A percentile compares a stretch with the other conserved stretches of the same genome.
phyloP scores from a whole-genome alignment of 2,113 vertebrate genomes.

The Eretmochelys imbricata region DNA sequence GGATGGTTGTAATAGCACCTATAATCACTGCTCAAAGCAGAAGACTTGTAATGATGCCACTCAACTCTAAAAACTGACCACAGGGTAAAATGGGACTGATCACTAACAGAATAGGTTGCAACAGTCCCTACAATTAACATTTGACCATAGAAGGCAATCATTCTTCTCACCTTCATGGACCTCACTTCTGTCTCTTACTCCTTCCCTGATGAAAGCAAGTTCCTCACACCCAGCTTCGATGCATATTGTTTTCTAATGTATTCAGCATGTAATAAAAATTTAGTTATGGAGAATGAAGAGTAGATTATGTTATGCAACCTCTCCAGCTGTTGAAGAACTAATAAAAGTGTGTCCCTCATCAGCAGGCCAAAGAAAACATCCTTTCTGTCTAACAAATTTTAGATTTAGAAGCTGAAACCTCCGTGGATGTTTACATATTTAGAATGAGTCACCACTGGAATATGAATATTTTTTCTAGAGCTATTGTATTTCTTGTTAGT shows the following conservation, averaged over 20 bases:
- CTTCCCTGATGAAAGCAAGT: neutral
- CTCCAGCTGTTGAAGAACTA: neutral
- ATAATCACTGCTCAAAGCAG: neutral
- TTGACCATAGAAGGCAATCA: neutral
- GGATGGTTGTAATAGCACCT: conserved; percentile 17
- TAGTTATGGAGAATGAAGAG: neutral
- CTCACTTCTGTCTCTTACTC: neutral
- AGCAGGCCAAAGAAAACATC: neutral
- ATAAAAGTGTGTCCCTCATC: neutral
- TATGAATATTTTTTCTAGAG: neutral
- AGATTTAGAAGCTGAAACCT: neutral
- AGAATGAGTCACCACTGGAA: neutral
- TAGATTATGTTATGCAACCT: neutral
- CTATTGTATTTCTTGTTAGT: neutral
- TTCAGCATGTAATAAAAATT: neutral
- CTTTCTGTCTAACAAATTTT: neutral
- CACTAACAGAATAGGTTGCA: neutral
- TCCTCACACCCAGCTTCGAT: fast-evolving
- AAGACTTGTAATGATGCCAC: neutral
- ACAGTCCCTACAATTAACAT: neutral
- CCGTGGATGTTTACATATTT: neutral
- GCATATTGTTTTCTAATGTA: neutral
- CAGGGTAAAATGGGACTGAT: neutral
- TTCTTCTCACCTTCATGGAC: neutral
- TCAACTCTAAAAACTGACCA: neutral